Conservation (phyloP, 2,797 vertebrate genomes). For the Sebastiscus tertius region DNA sequence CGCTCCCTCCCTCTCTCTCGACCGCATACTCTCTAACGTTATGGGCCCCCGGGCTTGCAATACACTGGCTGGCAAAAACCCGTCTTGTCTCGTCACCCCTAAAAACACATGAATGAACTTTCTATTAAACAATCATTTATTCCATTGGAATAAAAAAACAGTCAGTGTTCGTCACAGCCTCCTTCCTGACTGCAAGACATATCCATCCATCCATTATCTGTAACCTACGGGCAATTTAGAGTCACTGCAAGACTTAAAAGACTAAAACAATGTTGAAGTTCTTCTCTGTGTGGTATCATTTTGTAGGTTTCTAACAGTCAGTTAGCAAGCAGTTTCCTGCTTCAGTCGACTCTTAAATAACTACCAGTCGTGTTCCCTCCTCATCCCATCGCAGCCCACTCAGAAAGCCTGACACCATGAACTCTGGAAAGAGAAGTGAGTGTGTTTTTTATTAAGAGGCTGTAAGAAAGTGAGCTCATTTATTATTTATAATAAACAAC, state of each 20-base stretch:
- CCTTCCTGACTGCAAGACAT: background rate
- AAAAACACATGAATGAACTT: too few relatives aligned
- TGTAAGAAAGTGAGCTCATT: conserved; percentile 61
- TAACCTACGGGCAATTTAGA: too few relatives aligned
- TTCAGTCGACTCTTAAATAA: background rate
- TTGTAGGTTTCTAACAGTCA: background rate
- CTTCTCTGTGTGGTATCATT: background rate
- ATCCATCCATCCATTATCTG: too few relatives aligned
- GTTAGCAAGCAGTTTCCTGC: background rate
- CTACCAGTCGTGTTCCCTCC: background rate
- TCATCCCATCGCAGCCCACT: background rate
- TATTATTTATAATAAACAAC: conserved; percentile 74
- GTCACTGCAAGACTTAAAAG: background rate
- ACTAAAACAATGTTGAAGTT: background rate
- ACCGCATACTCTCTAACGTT: too few relatives aligned
- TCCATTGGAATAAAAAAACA: background rate
- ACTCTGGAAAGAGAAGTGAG: conserved; percentile 25
- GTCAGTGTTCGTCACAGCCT: background rate
- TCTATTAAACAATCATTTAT: too few relatives aligned
- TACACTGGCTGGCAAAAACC: too few relatives aligned
- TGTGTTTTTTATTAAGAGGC: conserved; percentile 47
- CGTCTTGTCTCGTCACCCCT: too few relatives aligned
- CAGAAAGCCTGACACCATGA: conserved; percentile 45
- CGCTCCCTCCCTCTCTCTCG: too few relatives aligned
- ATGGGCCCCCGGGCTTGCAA: too few relatives aligned